phyloP scores from a whole-genome alignment of 2,113 vertebrate species.

The Psephotus haematonotus region DNA sequence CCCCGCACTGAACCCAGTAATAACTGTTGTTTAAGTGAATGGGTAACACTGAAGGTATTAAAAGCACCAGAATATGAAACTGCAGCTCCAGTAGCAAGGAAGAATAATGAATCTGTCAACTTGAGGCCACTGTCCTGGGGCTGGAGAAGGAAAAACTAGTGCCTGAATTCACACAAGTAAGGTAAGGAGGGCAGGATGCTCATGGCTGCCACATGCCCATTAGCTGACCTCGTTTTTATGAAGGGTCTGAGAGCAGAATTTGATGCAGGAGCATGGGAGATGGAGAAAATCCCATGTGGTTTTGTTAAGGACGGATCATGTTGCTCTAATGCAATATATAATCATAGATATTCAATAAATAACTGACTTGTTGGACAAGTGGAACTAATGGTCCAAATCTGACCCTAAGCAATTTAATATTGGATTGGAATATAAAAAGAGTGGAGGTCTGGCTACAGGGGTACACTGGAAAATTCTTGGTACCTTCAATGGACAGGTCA shows the following conservation, averaged over 20 bases:
- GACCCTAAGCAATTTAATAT: not conserved
- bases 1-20: not conserved
- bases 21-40: not conserved
- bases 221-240: not conserved
- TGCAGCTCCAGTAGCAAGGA: not conserved
- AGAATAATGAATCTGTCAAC: constrained; percentile 26
- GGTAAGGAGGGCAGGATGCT: not conserved
- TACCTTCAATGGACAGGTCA: not conserved
- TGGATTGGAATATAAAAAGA: not conserved
- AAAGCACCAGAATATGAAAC: constrained; percentile 11
- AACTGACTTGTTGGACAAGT: not conserved
- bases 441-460: not conserved
- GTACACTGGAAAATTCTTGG: not conserved
- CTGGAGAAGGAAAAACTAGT: not conserved
- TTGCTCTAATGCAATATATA: not conserved
- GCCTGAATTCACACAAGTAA: not conserved
- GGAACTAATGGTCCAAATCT: not conserved
- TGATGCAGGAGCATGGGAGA: not conserved
- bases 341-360: not conserved
- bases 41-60: not conserved
- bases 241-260: not conserved
- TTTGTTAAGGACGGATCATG: not conserved
- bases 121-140: not conserved
- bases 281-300: not conserved
- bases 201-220: not conserved